Evolutionary conservation across 2,888 invertebrate species (phyloP), one percentile per base, ranked within the genome.

Genomic region (Mesorhabditis spiculigera): DNA sequence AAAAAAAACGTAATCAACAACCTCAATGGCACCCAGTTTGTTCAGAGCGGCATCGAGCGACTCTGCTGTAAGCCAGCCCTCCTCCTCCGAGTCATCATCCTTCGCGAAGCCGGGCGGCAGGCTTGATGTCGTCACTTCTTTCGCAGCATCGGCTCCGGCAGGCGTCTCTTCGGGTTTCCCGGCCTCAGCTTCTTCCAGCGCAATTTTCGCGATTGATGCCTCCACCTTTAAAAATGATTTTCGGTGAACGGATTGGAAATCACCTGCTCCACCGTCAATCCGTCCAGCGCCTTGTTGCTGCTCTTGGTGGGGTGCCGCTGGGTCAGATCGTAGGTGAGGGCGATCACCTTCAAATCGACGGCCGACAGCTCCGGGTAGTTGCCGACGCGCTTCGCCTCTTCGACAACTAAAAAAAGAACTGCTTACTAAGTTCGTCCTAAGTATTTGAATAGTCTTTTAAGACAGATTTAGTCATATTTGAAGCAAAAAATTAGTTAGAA

Each of bases 381-480:
- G 6, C 98, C 98, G 42, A 97, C 97, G 87, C 94, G 94, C 87
- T 95, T 96, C 0, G 96, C 90, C 87, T 95, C 95, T 65, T 95
- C 93, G 0, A 92, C 92, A 62, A 97, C 91, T 91, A 82, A 45
- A 86, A n/a, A 42, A 50, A 50, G n/a, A 50, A 28, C 28, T 28
- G 28, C 28, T 28, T 28, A 28, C 28, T 28, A 28, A 28, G 28
- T 28, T 28, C 28, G 3, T 28, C 28, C 1, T 28, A 28, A 28
- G 28, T 28, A 28, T 28, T 28, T 28, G n/a, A n/a, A n/a, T n/a
- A n/a, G n/a, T n/a, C n/a, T n/a, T n/a, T n/a, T n/a, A n/a, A n/a
- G n/a, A n/a, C n/a, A n/a, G n/a, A n/a, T n/a, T n/a, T n/a, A n/a
- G n/a, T n/a, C n/a, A n/a, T n/a, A n/a, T n/a, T n/a, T n/a, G n/a